Evolutionary conservation across 1,140 invertebrate genomes (phyloP).

Genomic region (Drosophila serrata): DNA sequence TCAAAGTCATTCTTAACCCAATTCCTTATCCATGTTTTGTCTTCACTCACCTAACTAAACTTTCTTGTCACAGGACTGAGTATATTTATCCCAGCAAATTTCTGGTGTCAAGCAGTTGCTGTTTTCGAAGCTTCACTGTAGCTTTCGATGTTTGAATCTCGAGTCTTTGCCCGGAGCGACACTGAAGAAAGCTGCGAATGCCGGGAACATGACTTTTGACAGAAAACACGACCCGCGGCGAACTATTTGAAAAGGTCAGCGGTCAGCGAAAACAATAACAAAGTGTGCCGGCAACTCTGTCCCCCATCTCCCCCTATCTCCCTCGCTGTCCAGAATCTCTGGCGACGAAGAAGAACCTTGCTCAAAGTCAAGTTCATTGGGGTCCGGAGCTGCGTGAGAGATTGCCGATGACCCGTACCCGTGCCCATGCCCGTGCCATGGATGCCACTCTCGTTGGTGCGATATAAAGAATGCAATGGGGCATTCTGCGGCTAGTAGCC

Average conservation of each 20-base stretch:
- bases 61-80: not conserved
- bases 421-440: constrained; percentile 1
- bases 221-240: constrained; percentile 54
- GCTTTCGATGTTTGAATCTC: constrained; percentile 8
- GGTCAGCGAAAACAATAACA: constrained; percentile 63
- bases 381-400: constrained; percentile 58
- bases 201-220: constrained; percentile 75
- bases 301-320: not conserved
- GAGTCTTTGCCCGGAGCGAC: constrained; percentile 22
- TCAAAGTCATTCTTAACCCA: not conserved
- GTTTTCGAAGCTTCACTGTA: constrained; percentile 1
- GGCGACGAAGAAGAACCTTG: constrained; percentile 51
- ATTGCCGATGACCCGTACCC: constrained; percentile 43
- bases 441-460: constrained; percentile 19
- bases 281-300: constrained; percentile 1
- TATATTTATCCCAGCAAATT: not conserved
- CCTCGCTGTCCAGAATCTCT: not conserved
- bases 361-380: constrained; percentile 70
- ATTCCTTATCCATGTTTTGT: too few species aligned
- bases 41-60: not conserved
- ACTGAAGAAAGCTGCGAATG: constrained; percentile 58
- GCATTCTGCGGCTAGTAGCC: constrained; percentile 65
- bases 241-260: constrained; percentile 77
- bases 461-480: constrained; percentile 71
- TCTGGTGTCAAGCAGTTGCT: too few species aligned